Percentiles rank a stretch among this genome's conserved stretches.
Evolutionary conservation across 2,888 invertebrate genomes (phyloP).

Genomic region (Melanotus villosus): DNA sequence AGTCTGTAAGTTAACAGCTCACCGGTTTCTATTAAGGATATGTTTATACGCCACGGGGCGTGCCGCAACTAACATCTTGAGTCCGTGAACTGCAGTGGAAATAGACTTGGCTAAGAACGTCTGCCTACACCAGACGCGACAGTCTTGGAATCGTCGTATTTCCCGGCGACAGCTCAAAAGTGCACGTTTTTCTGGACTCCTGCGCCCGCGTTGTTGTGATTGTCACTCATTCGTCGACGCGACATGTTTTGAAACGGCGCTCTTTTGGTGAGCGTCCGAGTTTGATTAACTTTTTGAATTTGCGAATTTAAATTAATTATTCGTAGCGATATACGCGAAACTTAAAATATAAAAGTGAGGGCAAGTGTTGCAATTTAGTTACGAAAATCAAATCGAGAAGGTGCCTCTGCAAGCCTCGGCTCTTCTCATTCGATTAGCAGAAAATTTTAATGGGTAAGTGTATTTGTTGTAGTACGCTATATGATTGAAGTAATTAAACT

Average conservation of each 20-base stretch:
- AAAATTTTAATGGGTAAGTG: conserved; percentile 46
- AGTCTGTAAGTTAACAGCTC: conserved; percentile 3
- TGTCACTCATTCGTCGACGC: conserved; percentile 7
- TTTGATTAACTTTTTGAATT: conserved; percentile 9
- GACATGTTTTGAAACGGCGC: conserved; percentile 1
- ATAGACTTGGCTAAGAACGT: conserved; percentile 50
- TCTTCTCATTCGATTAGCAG: conserved; percentile 34
- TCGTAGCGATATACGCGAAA: conserved; percentile 32
- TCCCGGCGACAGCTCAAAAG: conserved; percentile 35
- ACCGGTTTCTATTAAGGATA: conserved; percentile 38
- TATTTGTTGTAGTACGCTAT: conserved; percentile 29
- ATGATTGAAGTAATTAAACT: conserved; percentile 28
- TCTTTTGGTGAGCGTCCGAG: background rate
- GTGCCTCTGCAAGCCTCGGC: conserved; percentile 16
- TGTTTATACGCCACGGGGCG: conserved; percentile 48
- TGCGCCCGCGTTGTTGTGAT: conserved; percentile 4
- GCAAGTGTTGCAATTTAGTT: conserved; percentile 27
- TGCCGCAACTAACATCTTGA: conserved; percentile 43
- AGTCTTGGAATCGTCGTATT: conserved; percentile 46
- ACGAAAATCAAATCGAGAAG: conserved; percentile 22
- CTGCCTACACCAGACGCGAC: conserved; percentile 48
- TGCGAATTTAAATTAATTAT: conserved; percentile 12
- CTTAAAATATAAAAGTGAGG: conserved; percentile 42
- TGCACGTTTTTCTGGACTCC: conserved; percentile 12
- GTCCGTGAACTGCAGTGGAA: conserved; percentile 48